Evolutionary conservation across 2,888 invertebrate genomes (phyloP).

Genomic region (Eumerus sabulonum): DNA sequence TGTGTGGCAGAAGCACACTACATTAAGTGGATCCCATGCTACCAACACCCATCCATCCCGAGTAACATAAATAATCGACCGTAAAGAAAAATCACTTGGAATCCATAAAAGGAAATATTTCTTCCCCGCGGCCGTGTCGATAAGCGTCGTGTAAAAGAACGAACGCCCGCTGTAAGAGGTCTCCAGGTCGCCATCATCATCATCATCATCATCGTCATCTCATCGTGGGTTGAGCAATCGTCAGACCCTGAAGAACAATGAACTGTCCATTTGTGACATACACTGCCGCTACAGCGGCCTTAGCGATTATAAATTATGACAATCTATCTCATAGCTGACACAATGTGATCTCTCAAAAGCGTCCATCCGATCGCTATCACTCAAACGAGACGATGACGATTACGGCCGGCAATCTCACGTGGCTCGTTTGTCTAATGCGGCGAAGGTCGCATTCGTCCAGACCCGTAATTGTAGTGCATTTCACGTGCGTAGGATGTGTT

Average conservation of each 20-base stretch:
- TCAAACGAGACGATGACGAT: conserved; percentile 30
- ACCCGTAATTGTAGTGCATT: conserved; percentile 63
- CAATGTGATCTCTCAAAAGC: conserved; percentile 64
- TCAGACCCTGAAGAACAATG: conserved; percentile 29
- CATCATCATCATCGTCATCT: too few species aligned
- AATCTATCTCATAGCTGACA: conserved; percentile 65
- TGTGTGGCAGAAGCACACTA: conserved; percentile 62
- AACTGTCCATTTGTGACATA: conserved; percentile 53
- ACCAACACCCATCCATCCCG: conserved; percentile 38
- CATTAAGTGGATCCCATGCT: conserved; percentile 65
- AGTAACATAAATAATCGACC: conserved; percentile 62
- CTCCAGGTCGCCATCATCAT: conserved; percentile 25
- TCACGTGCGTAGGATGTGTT: conserved; percentile 67
- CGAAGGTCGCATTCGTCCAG: conserved; percentile 40
- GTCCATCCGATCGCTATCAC: conserved; percentile 61
- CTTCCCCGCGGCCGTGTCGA: conserved; percentile 24
- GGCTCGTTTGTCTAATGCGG: conserved; percentile 39
- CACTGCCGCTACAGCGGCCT: conserved; percentile 9
- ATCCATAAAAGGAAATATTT: conserved; percentile 65
- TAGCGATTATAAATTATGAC: conserved; percentile 64
- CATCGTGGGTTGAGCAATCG: conserved; percentile 37
- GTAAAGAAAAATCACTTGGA: conserved; percentile 67
- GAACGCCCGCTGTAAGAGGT: conserved; percentile 32
- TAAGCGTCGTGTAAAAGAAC: conserved; percentile 60
- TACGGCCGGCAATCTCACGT: too few species aligned